Conservation (phyloP, 2,888 invertebrate species). For the Sipha maydis region DNA sequence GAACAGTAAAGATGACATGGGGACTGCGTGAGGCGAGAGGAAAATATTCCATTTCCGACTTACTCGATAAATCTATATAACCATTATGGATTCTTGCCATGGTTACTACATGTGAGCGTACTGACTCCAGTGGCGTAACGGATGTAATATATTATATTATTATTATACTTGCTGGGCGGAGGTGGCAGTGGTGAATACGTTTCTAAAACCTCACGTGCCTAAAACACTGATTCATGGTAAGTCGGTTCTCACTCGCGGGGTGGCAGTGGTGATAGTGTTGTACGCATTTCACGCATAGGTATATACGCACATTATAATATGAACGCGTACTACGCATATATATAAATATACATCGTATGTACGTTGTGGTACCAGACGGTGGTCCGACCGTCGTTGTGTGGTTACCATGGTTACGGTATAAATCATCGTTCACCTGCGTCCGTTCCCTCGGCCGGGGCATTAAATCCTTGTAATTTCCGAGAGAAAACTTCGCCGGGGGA, state of each 20-base stretch:
- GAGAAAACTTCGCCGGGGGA: slow-evolving; percentile 57
- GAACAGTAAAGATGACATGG: too few species aligned
- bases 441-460: slow-evolving; percentile 51
- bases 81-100: too few species aligned
- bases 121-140: background rate
- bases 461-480: slow-evolving; percentile 62
- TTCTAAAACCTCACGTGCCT: background rate
- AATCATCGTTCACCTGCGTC: slow-evolving; percentile 61
- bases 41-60: too few species aligned
- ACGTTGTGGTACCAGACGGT: slow-evolving; percentile 9
- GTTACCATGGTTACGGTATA: slow-evolving; percentile 59
- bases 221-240: slow-evolving; percentile 35
- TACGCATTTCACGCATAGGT: background rate
- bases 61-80: too few species aligned
- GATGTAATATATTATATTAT: background rate
- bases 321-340: background rate
- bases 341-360: background rate
- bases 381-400: slow-evolving; percentile 19
- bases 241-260: background rate
- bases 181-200: background rate
- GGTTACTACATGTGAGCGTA: too few species aligned
- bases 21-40: too few species aligned
- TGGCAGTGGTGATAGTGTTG: background rate
- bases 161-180: background rate
- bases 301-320: background rate